A percentile compares a stretch with the other conserved stretches of the same genome.
These are phyloP conservation scores for Smittia sp. DNA, from an alignment of 2,888 invertebrate species.

Conservation along the genomic window DNA sequence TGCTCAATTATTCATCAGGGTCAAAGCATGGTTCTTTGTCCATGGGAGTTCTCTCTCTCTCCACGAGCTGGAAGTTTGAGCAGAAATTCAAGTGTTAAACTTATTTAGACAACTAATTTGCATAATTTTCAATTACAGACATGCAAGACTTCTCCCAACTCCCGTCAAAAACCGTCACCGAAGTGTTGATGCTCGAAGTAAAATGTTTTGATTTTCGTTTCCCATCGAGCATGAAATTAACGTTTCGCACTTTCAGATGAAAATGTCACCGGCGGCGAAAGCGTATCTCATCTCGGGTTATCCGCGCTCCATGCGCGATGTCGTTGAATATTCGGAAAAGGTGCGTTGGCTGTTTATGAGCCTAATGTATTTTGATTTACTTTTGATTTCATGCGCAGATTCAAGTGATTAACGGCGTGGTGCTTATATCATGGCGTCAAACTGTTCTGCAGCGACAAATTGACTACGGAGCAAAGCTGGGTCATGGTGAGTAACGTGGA, in stretches of 20 bases:
- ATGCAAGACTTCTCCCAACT: slow-evolving; percentile 85
- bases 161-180: slow-evolving; percentile 82
- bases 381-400: slow-evolving; percentile 59
- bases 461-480: slow-evolving; percentile 84
- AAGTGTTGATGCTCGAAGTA: slow-evolving; percentile 79
- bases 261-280: slow-evolving; percentile 85
- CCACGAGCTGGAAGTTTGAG: background rate
- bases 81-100: background rate
- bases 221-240: background rate
- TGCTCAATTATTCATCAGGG: slow-evolving; percentile 27
- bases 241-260: slow-evolving; percentile 58
- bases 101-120: slow-evolving; percentile 11
- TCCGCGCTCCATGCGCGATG: slow-evolving; percentile 87
- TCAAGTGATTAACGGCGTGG: slow-evolving; percentile 81
- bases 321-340: slow-evolving; percentile 88
- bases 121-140: slow-evolving; percentile 56
- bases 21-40: slow-evolving; percentile 24
- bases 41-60: background rate
- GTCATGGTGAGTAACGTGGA: slow-evolving; percentile 58
- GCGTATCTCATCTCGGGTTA: slow-evolving; percentile 86
- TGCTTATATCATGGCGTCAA: slow-evolving; percentile 83
- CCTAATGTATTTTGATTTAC: background rate
- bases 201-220: background rate
- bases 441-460: slow-evolving; percentile 83
- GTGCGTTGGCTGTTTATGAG: slow-evolving; percentile 54